A percentile compares a stretch with the other conserved stretches of the same genome.
Evolutionary conservation across 2,113 vertebrate genomes (phyloP).

Genomic region (Erpornis zantholeuca): DNA sequence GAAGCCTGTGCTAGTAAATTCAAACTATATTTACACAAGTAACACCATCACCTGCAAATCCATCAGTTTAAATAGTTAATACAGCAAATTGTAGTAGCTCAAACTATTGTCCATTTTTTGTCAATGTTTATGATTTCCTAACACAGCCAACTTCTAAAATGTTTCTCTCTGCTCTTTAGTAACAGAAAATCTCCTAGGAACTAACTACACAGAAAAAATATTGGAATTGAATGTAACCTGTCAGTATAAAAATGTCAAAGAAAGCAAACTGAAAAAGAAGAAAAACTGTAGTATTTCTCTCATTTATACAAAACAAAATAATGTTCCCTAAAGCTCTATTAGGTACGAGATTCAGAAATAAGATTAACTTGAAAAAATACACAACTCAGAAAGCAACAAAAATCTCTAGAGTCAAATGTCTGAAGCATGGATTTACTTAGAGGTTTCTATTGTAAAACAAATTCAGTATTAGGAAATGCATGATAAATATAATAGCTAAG

Average conservation of each 20-base stretch:
- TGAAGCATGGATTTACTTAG: background rate
- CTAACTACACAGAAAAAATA: background rate
- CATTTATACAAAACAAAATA: background rate
- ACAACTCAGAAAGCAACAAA: background rate
- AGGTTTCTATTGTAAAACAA: background rate
- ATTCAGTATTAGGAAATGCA: background rate
- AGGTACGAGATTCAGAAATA: background rate
- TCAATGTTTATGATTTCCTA: background rate
- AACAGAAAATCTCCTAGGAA: background rate
- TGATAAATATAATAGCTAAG: background rate
- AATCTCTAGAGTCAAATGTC: background rate
- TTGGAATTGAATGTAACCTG: background rate
- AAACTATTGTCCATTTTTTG: background rate
- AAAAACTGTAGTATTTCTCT: background rate
- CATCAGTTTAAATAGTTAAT: background rate
- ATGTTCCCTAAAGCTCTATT: background rate
- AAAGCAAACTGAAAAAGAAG: background rate
- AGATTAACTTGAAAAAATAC: background rate
- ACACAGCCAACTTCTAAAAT: background rate
- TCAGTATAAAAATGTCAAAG: background rate
- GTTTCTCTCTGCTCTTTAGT: background rate
- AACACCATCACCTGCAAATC: background rate
- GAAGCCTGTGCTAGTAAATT: background rate
- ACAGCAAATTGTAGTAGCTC: background rate
- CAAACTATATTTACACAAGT: background rate